Evolutionary conservation across 2,888 invertebrate genomes (phyloP), one percentile per base, ranked within the genome.

Genomic region (Ptilodon capucinus): DNA sequence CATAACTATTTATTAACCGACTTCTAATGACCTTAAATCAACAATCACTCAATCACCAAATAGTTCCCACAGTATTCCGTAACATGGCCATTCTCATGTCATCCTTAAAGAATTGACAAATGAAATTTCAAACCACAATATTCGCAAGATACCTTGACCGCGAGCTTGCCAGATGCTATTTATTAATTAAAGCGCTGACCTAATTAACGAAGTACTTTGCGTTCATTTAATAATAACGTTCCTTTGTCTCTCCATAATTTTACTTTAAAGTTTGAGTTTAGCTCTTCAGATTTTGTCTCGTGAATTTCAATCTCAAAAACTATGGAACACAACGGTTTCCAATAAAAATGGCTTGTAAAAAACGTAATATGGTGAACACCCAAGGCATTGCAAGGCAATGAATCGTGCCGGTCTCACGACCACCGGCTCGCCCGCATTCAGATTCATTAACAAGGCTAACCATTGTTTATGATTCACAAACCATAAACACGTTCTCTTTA

Each of bases 401-500:
- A 74, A 64, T 74, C 69, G 74, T 64, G 72, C 58, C 65, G 67
- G 68, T 79, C 76, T 64, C 80, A 79, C 79, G 83, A 76, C 79
- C 64, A 54, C 61, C 42, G 45, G 53, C 81, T 82, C 75, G 74
- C 57, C 60, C 61, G 66, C 59, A 71, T 72, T 74, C 70, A 62
- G 72, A 68, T 86, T 86, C 89, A 88, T 84, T 84, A 85, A 85
- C 87, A 85, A 89, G 88, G 86, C 76, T 74, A 74, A 68, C 76
- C 75, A 81, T 85, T 85, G 81, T 85, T 82, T 74, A 74, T 71
- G 68, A 66, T 66, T 66, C 67, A 63, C 67, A 69, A 76, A 75
- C 67, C 69, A 72, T 74, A 60, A 53, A 67, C 63, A 60, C 62
- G 61, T 63, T 68, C 66, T 60, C 57, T 54, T 59, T 55, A 65